phyloP scores from a whole-genome alignment of 1,140 invertebrate species.

The Brachionus rotundiformis region DNA sequence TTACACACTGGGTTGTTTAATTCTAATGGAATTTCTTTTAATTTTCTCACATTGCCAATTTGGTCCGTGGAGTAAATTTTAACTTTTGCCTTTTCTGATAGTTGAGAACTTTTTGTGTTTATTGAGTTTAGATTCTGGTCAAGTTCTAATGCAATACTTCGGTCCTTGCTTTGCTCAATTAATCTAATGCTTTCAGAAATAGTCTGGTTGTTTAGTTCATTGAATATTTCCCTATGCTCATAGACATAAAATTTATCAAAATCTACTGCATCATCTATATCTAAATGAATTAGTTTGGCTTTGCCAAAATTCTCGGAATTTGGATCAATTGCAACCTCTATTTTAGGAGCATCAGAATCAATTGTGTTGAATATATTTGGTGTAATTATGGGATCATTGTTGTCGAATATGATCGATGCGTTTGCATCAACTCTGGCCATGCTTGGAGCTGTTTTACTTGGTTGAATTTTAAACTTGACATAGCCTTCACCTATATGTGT shows the following conservation, averaged over 20 bases:
- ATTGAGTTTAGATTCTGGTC: not conserved
- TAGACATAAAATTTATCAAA: not conserved
- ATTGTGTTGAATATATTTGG: not conserved
- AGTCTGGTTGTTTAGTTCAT: not conserved
- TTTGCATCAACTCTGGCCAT: not conserved
- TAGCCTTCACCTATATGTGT: not conserved
- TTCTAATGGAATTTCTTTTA: not conserved
- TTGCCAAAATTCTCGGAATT: not conserved
- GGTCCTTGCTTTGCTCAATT: not conserved
- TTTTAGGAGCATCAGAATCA: not conserved
- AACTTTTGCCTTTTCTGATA: not conserved
- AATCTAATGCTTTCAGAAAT: not conserved
- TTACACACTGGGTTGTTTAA: not conserved
- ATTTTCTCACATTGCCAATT: not conserved
- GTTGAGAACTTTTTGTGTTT: not conserved
- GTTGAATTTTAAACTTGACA: not conserved
- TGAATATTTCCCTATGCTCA: not conserved
- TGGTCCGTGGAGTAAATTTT: not conserved
- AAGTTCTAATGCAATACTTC: not conserved
- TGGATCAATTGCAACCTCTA: not conserved
- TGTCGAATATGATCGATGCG: not conserved
- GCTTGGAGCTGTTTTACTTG: not conserved
- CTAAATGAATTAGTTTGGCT: not conserved
- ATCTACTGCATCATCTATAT: not conserved
- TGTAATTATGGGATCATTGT: not conserved